Base-by-base conservation (phyloP, 2,888 invertebrate genomes). In the Apamea epomidion region DNA sequence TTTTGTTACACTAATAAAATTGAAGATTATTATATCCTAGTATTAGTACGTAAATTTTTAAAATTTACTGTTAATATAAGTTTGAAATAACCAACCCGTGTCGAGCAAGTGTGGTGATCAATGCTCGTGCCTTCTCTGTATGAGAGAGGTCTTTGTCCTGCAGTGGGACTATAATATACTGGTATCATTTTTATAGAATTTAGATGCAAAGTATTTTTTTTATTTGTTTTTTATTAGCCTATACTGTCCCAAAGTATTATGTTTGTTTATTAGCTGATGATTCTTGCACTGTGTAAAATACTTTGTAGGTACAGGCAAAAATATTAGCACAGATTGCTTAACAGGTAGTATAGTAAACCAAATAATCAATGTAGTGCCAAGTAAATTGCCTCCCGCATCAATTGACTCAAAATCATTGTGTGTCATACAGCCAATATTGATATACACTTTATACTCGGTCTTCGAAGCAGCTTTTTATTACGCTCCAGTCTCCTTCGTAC, bases 351-450 rank as follows among this genome's bases (percentile, higher is more conserved):
- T 29, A 45, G 8, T 45, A 51, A 51, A 29, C 25, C 8, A 54
- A 51, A 51, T 6, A 21, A 51, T 29, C 21, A 54, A 48, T 16
- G 48, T 16, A 18, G 32, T 21, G 18, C 16, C 58, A 14, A 51
- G 32, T 51, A 42, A 80, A 60, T 78, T 81, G n/a, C 8, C 32
- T 25, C 32, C 37, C n/a, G 21, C 58, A 67, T 37, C 74, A 54
- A 72, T 64, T 81, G 51, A 81, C 62, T 71, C 21, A 1, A 58
- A 81, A 70, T 68, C 65, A 37, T 37, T 37, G n/a, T 37, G 16
- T 69, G 48, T 29, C 48, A 42, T 25, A 29, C 18, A 77, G 51
- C 29, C 29, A 42, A 77, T 51, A 51, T 54, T 32, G 51, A 78
- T 62, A 51, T 51, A 51, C 51, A 51, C 18, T 51, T 51, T 62